These are phyloP conservation scores for Eclectus roratus DNA, from an alignment of 2,113 vertebrate species.

Conservation along the genomic window DNA sequence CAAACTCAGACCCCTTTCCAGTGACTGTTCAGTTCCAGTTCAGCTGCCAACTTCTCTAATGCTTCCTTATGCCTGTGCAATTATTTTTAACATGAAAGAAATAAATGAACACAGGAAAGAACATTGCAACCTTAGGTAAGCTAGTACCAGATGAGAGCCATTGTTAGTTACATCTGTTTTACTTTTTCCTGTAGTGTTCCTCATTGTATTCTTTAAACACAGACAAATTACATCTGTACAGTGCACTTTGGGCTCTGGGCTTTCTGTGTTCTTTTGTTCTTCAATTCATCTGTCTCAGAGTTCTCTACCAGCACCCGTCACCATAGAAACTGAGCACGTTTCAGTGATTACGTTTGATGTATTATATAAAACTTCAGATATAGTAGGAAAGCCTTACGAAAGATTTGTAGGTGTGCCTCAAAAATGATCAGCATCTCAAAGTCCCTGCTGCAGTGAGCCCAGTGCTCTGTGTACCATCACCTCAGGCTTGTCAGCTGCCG, in stretches of 20 bases:
- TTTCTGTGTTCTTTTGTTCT: constrained; percentile 53
- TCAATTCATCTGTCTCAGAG: constrained; percentile 39
- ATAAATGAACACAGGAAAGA: neutral
- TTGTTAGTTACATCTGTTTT: neutral
- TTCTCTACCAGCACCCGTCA: constrained; percentile 46
- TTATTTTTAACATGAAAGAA: neutral
- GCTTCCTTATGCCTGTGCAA: neutral
- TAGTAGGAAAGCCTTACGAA: neutral
- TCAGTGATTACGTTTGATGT: constrained; percentile 23
- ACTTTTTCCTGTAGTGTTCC: neutral
- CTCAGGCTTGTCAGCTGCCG: neutral
- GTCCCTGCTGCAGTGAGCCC: neutral
- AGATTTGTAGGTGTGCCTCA: neutral
- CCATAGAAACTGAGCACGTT: constrained; percentile 68
- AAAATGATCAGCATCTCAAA: neutral
- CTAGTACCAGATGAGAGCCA: neutral
- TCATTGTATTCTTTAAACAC: neutral
- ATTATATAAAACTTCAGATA: constrained; percentile 46
- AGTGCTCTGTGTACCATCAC: neutral
- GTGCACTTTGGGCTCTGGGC: neutral
- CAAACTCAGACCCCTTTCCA: neutral
- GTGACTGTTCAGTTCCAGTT: neutral
- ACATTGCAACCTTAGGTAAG: neutral
- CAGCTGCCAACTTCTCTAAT: neutral
- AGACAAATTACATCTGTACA: constrained; percentile 39